A percentile compares a stretch with the other conserved stretches of the same genome.
Evolutionary conservation across 1,140 invertebrate species (phyloP).

Genomic region (Euwallacea fornicatus): DNA sequence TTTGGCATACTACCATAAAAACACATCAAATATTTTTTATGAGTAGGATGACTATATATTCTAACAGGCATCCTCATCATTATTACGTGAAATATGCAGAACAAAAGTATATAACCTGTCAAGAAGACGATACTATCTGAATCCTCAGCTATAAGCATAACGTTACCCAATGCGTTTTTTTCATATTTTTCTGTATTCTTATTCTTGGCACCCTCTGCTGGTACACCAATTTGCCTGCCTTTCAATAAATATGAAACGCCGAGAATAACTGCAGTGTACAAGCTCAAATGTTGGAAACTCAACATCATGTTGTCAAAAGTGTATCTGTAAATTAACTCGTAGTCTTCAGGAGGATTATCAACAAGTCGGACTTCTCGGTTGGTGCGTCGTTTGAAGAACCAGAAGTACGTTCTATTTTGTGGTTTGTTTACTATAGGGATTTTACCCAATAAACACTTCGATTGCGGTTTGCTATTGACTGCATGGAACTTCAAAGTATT

Average conservation of each 20-base stretch:
- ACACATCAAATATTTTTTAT: conserved; percentile 41
- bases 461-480: neutral
- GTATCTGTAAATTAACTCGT: conserved; percentile 47
- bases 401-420: conserved; percentile 21
- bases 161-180: neutral
- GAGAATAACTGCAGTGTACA: conserved; percentile 11
- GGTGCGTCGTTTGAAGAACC: conserved; percentile 31
- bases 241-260: conserved; percentile 12
- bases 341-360: conserved; percentile 45
- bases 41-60: conserved; percentile 41
- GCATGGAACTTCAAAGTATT: neutral
- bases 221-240: conserved; percentile 7
- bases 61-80: conserved; percentile 41
- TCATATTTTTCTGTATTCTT: neutral
- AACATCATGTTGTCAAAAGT: conserved; percentile 41
- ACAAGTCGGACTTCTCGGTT: conserved; percentile 37
- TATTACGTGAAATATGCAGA: conserved; percentile 37
- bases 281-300: conserved; percentile 35
- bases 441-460: neutral
- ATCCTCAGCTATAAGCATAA: neutral
- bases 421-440: neutral
- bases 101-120: neutral
- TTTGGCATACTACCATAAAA: conserved; percentile 40
- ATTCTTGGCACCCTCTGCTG: conserved; percentile 9
- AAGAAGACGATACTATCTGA: neutral